Conservation (phyloP, 1,140 invertebrate genomes). For the Leptonema lineaticorne region DNA sequence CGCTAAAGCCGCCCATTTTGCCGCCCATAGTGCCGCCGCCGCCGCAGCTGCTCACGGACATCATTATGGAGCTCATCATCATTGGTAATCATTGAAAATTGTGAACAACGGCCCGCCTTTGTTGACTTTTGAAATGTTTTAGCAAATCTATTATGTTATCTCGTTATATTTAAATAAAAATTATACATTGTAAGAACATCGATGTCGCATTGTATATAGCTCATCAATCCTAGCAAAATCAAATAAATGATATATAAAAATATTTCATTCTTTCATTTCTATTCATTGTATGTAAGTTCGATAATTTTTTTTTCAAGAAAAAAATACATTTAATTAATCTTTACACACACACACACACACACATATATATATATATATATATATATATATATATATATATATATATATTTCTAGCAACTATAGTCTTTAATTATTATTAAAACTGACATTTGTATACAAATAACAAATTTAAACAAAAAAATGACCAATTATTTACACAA, state of each 20-base stretch:
- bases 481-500: too few relatives aligned
- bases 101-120: not conserved
- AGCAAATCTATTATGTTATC: conserved; percentile 1
- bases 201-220: conserved; percentile 11
- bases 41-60: conserved; percentile 14
- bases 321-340: not conserved
- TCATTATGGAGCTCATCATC: conserved; percentile 6
- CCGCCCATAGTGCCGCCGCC: conserved; percentile 22
- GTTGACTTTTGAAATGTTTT: not conserved
- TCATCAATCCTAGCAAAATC: conserved; percentile 13
- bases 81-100: not conserved
- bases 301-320: not conserved
- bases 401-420: not conserved
- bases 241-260: conserved; percentile 5
- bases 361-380: not conserved
- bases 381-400: not conserved
- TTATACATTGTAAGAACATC: conserved; percentile 2
- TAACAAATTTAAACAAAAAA: too few relatives aligned
- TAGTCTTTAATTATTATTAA: too few relatives aligned
- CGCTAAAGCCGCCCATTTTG: conserved; percentile 33
- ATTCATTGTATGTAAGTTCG: not conserved
- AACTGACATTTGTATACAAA: too few relatives aligned
- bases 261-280: not conserved
- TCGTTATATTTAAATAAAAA: conserved; percentile 2
- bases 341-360: not conserved